These are phyloP conservation scores for Bambusicola thoracicus DNA, from an alignment of 2,113 vertebrate genomes.

Conservation along the genomic window DNA sequence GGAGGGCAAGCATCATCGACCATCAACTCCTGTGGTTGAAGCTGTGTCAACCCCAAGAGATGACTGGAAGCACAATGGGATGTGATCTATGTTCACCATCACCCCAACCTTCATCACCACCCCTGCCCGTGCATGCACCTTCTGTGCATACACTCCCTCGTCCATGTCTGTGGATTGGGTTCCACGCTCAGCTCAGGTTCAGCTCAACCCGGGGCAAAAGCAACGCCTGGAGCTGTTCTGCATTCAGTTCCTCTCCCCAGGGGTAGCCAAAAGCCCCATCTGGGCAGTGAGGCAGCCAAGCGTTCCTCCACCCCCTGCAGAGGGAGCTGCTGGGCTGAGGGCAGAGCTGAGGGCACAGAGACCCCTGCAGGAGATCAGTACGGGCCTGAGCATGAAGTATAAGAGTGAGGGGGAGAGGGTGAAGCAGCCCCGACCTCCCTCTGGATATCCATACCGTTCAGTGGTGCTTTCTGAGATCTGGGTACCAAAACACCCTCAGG, in stretches of 20 bases:
- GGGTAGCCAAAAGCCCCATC: neutral
- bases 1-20: neutral
- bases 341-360: neutral
- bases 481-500: neutral
- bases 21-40: neutral
- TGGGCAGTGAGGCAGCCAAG: neutral
- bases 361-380: fast-evolving
- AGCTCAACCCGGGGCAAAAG: neutral
- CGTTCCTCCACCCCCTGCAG: neutral
- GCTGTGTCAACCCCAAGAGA: neutral
- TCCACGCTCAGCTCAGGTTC: neutral
- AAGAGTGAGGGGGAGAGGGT: neutral
- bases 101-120: neutral
- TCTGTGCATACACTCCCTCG: too few relatives aligned
- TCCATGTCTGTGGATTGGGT: neutral
- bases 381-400: neutral
- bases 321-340: neutral
- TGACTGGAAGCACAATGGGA: neutral
- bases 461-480: neutral
- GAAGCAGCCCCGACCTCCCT: neutral
- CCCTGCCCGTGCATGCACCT: neutral
- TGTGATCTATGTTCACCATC: neutral
- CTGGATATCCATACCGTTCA: neutral
- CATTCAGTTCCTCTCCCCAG: neutral
- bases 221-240: neutral